These are phyloP conservation scores for Acrobasis repandana DNA, from an alignment of 2,888 invertebrate genomes.

Conservation along the genomic window DNA sequence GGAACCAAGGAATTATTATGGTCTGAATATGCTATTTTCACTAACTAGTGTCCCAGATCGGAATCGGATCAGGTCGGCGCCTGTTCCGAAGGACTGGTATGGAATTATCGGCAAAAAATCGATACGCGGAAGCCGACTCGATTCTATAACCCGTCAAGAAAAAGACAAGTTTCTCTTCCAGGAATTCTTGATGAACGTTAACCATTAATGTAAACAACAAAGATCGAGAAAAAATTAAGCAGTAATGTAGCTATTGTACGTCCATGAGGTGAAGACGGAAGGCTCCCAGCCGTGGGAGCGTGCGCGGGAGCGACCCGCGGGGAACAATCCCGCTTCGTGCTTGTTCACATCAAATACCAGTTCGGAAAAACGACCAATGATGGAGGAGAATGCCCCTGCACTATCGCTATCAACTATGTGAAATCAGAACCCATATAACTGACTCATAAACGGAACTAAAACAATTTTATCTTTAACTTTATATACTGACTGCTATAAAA, in stretches of 20 bases:
- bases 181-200: conserved; percentile 64
- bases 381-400: conserved; percentile 5
- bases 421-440: conserved; percentile 3
- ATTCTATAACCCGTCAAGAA: conserved; percentile 61
- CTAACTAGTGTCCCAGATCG: conserved; percentile 47
- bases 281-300: conserved; percentile 68
- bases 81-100: conserved; percentile 55
- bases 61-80: conserved; percentile 56
- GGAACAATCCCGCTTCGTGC: conserved; percentile 60
- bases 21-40: conserved; percentile 26
- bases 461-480: neutral
- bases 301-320: conserved; percentile 59
- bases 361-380: conserved; percentile 35
- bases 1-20: conserved; percentile 10
- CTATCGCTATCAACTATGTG: conserved; percentile 17
- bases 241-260: conserved; percentile 71
- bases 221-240: conserved; percentile 65
- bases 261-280: conserved; percentile 66
- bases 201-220: conserved; percentile 67
- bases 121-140: conserved; percentile 66
- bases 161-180: conserved; percentile 71
- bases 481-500: too few relatives aligned
- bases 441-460: neutral
- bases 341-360: conserved; percentile 55
- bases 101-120: conserved; percentile 51